These are phyloP conservation scores for Endomychus coccineus DNA, from an alignment of 2,888 invertebrate species.

Conservation along the genomic window DNA sequence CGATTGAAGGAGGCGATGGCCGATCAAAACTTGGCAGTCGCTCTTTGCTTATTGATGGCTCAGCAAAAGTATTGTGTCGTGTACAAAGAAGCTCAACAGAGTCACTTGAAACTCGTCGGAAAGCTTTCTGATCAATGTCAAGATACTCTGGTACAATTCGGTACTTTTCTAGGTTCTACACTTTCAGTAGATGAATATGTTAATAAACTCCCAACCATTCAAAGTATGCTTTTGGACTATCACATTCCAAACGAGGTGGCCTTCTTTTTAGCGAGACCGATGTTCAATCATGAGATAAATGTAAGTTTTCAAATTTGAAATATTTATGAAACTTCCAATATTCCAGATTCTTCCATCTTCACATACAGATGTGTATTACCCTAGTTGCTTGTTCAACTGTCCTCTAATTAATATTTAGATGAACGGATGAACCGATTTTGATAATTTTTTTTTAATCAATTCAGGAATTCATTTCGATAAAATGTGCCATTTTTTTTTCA, in stretches of 20 bases:
- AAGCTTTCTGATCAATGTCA: constrained; percentile 88
- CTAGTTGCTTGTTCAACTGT: too few species aligned
- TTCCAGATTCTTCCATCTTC: too few species aligned
- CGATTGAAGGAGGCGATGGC: constrained; percentile 92
- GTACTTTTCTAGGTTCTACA: constrained; percentile 88
- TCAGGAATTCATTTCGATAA: too few species aligned
- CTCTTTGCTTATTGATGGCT: constrained; percentile 88
- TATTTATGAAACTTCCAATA: too few species aligned
- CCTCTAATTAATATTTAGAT: too few species aligned
- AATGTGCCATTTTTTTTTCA: too few species aligned
- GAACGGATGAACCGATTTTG: too few species aligned
- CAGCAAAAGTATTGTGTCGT: constrained; percentile 96
- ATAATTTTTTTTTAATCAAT: too few species aligned
- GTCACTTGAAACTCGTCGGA: constrained; percentile 83
- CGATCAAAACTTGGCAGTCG: constrained; percentile 87
- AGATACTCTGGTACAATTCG: constrained; percentile 96
- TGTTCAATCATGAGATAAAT: constrained; percentile 76
- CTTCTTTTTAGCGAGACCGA: constrained; percentile 93
- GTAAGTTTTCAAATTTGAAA: constrained; percentile 57
- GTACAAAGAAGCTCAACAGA: constrained; percentile 71
- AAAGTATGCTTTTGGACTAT: constrained; percentile 83
- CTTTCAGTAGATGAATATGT: constrained; percentile 93
- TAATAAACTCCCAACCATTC: constrained; percentile 77
- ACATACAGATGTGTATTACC: too few species aligned
- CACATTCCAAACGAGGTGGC: constrained; percentile 94